phyloP scores from a whole-genome alignment of 2,113 vertebrate genomes.

The Lophura nycthemera region DNA sequence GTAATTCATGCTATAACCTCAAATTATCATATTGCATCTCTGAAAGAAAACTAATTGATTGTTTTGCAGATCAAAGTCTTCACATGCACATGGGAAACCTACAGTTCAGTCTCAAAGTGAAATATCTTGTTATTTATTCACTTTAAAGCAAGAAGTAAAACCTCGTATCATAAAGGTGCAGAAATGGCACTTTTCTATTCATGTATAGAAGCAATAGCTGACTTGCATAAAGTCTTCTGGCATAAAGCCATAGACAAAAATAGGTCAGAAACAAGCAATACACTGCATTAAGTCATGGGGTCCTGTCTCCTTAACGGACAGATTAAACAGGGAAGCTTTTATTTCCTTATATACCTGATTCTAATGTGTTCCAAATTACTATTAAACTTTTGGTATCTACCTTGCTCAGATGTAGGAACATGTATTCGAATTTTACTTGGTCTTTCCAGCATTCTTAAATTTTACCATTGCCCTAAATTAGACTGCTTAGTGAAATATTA shows the following conservation, averaged over 20 bases:
- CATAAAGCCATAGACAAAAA: background rate
- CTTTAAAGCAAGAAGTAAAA: background rate
- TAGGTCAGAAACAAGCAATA: background rate
- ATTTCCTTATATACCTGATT: background rate
- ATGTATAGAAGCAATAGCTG: background rate
- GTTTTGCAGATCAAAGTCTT: constrained; percentile 44
- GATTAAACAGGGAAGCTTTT: background rate
- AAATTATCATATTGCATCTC: background rate
- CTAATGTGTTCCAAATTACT: background rate
- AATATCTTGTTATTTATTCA: constrained; percentile 24
- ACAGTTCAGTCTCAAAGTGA: background rate
- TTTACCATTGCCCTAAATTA: constrained; percentile 2
- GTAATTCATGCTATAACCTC: background rate
- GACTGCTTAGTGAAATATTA: background rate
- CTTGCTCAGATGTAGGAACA: background rate
- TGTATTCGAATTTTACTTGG: background rate
- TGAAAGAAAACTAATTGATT: constrained; percentile 18
- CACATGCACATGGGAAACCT: background rate
- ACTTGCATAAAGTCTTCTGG: background rate
- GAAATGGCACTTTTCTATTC: background rate
- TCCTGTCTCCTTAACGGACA: background rate
- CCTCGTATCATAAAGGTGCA: background rate
- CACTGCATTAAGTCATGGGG: background rate
- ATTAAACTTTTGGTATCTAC: background rate
- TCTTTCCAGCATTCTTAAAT: background rate